Conservation (phyloP, 2,888 invertebrate species). For the Caenorhabditis uteleia region DNA sequence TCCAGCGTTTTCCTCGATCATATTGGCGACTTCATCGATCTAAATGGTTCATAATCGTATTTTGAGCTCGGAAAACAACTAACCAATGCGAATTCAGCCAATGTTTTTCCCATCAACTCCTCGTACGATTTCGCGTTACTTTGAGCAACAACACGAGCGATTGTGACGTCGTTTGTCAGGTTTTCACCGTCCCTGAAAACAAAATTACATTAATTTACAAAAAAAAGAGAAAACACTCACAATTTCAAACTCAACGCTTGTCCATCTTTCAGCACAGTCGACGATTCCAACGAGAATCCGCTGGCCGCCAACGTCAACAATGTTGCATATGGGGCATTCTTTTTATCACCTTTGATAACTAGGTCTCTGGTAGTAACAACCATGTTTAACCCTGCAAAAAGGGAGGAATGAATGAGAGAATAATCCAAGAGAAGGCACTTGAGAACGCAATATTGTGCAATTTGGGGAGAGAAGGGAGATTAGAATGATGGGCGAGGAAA, state of each 20-base stretch:
- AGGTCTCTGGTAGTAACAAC: slow-evolving; percentile 24
- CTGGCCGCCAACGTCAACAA: slow-evolving; percentile 48
- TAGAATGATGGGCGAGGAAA: too few species aligned
- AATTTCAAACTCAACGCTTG: slow-evolving; percentile 35
- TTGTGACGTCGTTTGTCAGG: slow-evolving; percentile 50
- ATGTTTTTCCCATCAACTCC: slow-evolving; percentile 43
- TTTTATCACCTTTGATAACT: slow-evolving; percentile 33
- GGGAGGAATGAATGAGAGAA: too few species aligned
- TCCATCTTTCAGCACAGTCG: slow-evolving; percentile 37
- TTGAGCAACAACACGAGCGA: slow-evolving; percentile 53
- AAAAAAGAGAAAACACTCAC: slow-evolving; percentile 24
- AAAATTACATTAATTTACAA: not conserved
- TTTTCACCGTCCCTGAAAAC: slow-evolving; percentile 54
- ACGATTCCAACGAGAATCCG: slow-evolving; percentile 43
- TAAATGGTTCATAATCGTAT: slow-evolving; percentile 10
- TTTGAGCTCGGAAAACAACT: not conserved
- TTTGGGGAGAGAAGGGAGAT: too few species aligned
- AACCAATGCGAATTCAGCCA: slow-evolving; percentile 41
- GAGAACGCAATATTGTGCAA: too few species aligned
- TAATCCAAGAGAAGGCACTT: too few species aligned
- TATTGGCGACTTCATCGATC: slow-evolving; percentile 43
- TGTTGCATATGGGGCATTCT: slow-evolving; percentile 48
- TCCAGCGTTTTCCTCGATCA: slow-evolving; percentile 30
- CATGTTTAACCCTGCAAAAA: too few species aligned
- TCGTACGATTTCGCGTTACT: slow-evolving; percentile 25